Percentiles rank a stretch among this genome's conserved stretches.
Evolutionary conservation across 2,797 vertebrate genomes (phyloP).

Genomic region (Parotocinclus haroldoi): DNA sequence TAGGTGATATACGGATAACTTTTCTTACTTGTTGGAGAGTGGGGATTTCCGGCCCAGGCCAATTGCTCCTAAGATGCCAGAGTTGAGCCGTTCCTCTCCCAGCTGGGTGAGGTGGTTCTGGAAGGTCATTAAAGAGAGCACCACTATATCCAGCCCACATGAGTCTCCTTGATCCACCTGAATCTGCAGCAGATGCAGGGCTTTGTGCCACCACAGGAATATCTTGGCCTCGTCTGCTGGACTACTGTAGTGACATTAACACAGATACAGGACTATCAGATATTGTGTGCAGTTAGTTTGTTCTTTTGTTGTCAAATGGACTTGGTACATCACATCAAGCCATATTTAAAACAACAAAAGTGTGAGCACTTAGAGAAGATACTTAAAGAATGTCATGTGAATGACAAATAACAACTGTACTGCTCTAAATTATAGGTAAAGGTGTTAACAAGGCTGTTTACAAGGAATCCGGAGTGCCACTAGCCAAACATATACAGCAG

Average conservation of each 20-base stretch:
- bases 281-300: too few relatives aligned
- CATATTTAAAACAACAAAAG: too few relatives aligned
- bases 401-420: too few relatives aligned
- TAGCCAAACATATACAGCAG: too few relatives aligned
- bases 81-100: conserved; percentile 87
- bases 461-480: too few relatives aligned
- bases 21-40: conserved; percentile 80
- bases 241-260: conserved; percentile 63
- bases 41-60: conserved; percentile 91
- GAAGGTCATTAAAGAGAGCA: conserved; percentile 73
- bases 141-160: conserved; percentile 63
- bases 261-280: not conserved
- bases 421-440: too few relatives aligned
- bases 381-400: too few relatives aligned
- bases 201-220: conserved; percentile 96
- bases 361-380: too few relatives aligned
- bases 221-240: conserved; percentile 87
- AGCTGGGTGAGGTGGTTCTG: conserved; percentile 80
- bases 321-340: too few relatives aligned
- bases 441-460: too few relatives aligned
- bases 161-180: conserved; percentile 82
- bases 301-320: too few relatives aligned
- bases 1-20: too few relatives aligned
- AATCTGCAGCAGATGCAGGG: conserved; percentile 82
- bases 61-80: conserved; percentile 89